Conservation (phyloP, 2,888 invertebrate genomes). For the Eupsilia transversa region DNA sequence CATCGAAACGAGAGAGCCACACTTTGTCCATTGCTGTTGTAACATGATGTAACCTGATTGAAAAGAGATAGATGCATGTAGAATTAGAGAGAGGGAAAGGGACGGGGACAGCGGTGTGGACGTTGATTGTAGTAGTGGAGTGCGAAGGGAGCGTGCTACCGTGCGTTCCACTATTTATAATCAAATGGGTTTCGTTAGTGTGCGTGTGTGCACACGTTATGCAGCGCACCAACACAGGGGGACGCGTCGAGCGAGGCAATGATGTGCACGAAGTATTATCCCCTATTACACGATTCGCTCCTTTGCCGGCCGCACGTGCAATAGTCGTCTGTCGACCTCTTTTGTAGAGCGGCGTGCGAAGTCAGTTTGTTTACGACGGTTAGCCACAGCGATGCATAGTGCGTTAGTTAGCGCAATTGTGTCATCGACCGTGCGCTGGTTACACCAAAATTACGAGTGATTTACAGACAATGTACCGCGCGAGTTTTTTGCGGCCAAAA, state of each 20-base stretch:
- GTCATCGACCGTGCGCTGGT: conserved; percentile 86
- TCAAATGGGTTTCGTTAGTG: conserved; percentile 85
- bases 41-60: conserved; percentile 87
- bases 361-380: conserved; percentile 88
- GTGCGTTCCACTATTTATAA: conserved; percentile 90
- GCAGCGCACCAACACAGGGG: conserved; percentile 84
- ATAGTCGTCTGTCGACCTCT: conserved; percentile 85
- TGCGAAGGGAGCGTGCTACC: conserved; percentile 90
- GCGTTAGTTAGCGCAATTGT: conserved; percentile 87
- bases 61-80: conserved; percentile 76
- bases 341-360: conserved; percentile 86
- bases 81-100: conserved; percentile 71
- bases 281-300: conserved; percentile 89
- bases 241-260: conserved; percentile 85
- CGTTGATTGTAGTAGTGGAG: conserved; percentile 87
- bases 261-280: conserved; percentile 90
- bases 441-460: conserved; percentile 85
- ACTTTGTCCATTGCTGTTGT: conserved; percentile 76
- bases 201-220: conserved; percentile 86
- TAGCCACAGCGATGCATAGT: conserved; percentile 84
- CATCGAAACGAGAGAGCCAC: conserved; percentile 79
- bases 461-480: conserved; percentile 83
- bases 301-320: conserved; percentile 88
- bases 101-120: conserved; percentile 79
- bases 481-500: conserved; percentile 80